Evolutionary conservation across 2,113 vertebrate species (phyloP), one percentile per base, ranked within the genome.

Genomic region (Oncorhynchus masou): DNA sequence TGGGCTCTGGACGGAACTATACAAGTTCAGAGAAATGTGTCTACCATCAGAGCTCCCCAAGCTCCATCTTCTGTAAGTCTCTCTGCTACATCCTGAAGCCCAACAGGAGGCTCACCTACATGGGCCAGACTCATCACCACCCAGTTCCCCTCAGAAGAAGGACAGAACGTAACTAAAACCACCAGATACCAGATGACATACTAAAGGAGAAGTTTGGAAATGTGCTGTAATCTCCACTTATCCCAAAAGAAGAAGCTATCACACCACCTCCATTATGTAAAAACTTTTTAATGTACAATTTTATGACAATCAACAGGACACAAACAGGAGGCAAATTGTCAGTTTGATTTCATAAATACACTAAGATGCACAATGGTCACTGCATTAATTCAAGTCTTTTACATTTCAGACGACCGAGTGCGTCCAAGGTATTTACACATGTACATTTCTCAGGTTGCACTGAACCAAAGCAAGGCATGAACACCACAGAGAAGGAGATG

Each of bases 321-420:
- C 45, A 82, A 72, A 68, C 74, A 71, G 73, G 74, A 76, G 48
- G 83, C 68, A 89, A 88, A 90, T 82, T 95, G 94, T 96, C 94
- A 95, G 94, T 94, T 94, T 95, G 93, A 97, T 99, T 99, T 98
- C 98, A 99, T 99, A 99, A 99, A 97, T 95, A 91, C 82, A 95
- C 82, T 86, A 95, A 95, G 95, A 97, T 97, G 94, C 96, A 97
- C 96, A 98, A 95, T 94, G 95, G 93, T 96, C 94, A 96, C 96
- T 87, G 85, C 90, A 95, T 94, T 91, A 93, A 95, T 96, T 91
- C 94, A 91, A 86, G 90, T 92, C 90, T 66, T 85, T 90, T 73
- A 82, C 88, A 90, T 85, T 89, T 91, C 90, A 88, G 88, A 92
- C 88, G 86, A 92, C 92, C 93, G 85, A 87, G 92, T 92, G 90